Base-by-base conservation (phyloP, 2,797 vertebrate genomes). In the Malacoraja senta region DNA sequence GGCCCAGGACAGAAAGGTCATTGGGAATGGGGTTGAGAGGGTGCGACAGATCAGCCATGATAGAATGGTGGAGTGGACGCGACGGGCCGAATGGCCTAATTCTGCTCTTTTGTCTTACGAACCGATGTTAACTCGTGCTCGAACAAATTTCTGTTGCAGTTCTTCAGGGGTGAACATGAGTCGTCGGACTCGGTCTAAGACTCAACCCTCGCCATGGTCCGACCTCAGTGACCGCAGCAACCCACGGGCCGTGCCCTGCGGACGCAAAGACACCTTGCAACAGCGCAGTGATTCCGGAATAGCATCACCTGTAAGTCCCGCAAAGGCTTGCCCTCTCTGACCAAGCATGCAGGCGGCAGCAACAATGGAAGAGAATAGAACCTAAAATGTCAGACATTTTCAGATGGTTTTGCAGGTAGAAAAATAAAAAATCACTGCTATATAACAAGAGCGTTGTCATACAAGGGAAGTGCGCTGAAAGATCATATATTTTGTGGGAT, bases 211-310 rank as follows among this genome's bases (percentile, higher is more conserved):
- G 24, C 72, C 35, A 0, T 29, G 90, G 24, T 76, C 38, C 8
- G 76, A 76, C 10, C 19, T 92, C 71, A 92, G 26, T 29, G 90
- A 74, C 53, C 13, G 68, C 8, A 76, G 26, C 44, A 29, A 74
- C 58, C 76, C 90, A 58, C 26, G 7, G 44, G 12, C 71, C 53
- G 90, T 29, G 7, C 15, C 84, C 84, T 92, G 72, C 38, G 26
- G 71, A 76, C 32, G n/a, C 2, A 92, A 76, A 76, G 90, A 76
- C 38, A n/a, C 38, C 53, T 26, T 71, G 15, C 12, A 76, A 13
- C 90, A 76, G 71, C 74, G 24, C 38, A 29, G 38, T 29, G 90
- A 92, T 92, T 92, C 90, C 7, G 90, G 90, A 76, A 92, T 92
- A n/a, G 29, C 76, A 38, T 92, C 90, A 53, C 90, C 90, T 8